phyloP scores from a whole-genome alignment of 92 coral and sea anemone species.

The Hydrozoanthus gracilis region DNA sequence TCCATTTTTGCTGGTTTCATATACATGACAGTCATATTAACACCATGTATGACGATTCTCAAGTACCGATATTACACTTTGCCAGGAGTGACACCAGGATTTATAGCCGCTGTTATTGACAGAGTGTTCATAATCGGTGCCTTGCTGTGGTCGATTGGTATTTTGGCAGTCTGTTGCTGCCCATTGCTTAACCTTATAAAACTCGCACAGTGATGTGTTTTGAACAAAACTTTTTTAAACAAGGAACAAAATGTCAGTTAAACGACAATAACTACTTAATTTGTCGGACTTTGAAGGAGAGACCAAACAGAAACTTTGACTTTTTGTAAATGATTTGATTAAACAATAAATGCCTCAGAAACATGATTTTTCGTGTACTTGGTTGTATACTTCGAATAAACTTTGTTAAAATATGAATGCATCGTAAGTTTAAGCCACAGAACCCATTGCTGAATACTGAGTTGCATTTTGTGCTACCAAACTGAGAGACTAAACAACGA shows the following conservation, averaged over 20 bases:
- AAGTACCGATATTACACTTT: conserved; percentile 84
- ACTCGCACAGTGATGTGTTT: conserved; percentile 67
- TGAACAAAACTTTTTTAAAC: not conserved
- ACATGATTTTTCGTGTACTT: too few relatives aligned
- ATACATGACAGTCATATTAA: conserved; percentile 76
- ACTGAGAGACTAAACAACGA: too few relatives aligned
- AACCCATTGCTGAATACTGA: too few relatives aligned
- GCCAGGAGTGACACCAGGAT: conserved; percentile 82
- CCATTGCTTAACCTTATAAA: conserved; percentile 82
- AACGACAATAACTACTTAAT: too few relatives aligned
- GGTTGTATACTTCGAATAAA: too few relatives aligned
- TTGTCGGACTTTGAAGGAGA: not conserved
- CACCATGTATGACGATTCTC: conserved; percentile 88
- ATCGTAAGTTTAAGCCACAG: too few relatives aligned
- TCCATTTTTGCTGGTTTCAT: conserved; percentile 89
- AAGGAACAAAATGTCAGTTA: not conserved
- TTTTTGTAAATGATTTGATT: too few relatives aligned
- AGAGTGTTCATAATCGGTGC: conserved; percentile 90
- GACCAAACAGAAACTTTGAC: not conserved
- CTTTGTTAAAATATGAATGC: too few relatives aligned
- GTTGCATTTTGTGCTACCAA: too few relatives aligned
- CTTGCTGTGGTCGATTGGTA: conserved; percentile 77
- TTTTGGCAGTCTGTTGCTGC: conserved; percentile 82
- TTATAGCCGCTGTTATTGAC: conserved; percentile 70
- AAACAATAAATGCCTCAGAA: too few relatives aligned